These are phyloP conservation scores for Corydoras maculifer DNA, from an alignment of 2,113 vertebrate genomes.

Conservation along the genomic window DNA sequence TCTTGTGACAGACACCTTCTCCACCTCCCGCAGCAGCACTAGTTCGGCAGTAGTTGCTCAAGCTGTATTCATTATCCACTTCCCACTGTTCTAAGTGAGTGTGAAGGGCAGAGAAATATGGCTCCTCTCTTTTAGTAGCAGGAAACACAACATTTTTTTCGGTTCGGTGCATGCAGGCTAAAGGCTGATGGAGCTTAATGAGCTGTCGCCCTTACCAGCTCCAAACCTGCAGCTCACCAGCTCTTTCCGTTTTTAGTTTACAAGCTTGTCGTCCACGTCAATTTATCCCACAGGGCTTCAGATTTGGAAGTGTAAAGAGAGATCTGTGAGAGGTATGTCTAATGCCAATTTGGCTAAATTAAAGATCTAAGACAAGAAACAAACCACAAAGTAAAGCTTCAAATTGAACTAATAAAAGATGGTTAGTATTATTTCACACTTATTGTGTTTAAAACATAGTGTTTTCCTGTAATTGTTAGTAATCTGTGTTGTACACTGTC, in stretches of 20 bases:
- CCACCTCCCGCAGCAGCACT: conserved; percentile 7
- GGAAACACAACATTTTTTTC: neutral
- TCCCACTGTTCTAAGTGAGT: conserved; percentile 21
- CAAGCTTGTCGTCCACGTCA: conserved; percentile 42
- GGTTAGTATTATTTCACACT: too few species aligned
- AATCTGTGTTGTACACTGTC: too few species aligned
- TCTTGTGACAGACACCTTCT: conserved; percentile 24
- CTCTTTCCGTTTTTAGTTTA: conserved; percentile 32
- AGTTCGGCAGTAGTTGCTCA: conserved; percentile 17
- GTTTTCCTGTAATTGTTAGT: too few species aligned
- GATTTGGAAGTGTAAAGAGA: conserved; percentile 15
- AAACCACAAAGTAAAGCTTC: too few species aligned
- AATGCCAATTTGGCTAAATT: too few species aligned
- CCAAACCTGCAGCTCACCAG: conserved; percentile 37
- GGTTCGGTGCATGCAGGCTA: conserved; percentile 7
- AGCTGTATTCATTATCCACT: conserved; percentile 35
- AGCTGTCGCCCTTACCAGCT: conserved; percentile 46
- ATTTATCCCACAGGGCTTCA: conserved; percentile 49
- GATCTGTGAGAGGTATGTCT: too few species aligned
- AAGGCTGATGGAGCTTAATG: conserved; percentile 54
- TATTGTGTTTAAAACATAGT: too few species aligned
- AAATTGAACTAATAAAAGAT: too few species aligned
- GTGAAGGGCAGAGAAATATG: conserved; percentile 26
- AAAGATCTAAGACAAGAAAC: too few species aligned
- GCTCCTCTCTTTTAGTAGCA: conserved; percentile 15